Evolutionary conservation across 2,113 vertebrate species (phyloP), one percentile per base, ranked within the genome.

Genomic region (Onychostruthus taczanowskii): DNA sequence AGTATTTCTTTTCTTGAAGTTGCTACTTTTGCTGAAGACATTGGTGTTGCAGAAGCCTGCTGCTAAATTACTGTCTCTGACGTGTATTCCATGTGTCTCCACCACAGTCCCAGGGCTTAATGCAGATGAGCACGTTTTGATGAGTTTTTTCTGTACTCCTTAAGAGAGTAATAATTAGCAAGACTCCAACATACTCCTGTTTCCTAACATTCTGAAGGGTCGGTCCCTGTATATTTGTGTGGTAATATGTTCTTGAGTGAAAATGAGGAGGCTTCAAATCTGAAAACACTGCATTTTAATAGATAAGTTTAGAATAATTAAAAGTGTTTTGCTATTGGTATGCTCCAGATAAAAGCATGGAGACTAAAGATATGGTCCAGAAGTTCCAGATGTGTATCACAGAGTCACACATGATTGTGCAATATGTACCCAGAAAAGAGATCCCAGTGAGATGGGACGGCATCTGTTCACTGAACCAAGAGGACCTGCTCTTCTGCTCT

Each of bases 91-190:
- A 0, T 13, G 39, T 69, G 41, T 77, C 56, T 49, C 52, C 1
- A 9, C 39, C 43, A 8, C 0, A 2, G 6, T 64, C 58, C 27
- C 9, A 39, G 67, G 30, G 23, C 39, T 75, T 50, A 53, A 49
- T 1, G 1, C 18, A 1, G 0, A 53, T 49, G 22, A 27, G 26
- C 24, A 26, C 0, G 0, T 89, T 74, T 66, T 47, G 12, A n/a
- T 80, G 35, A 49, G 14, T 5, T 58, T 88, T 82, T 62, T 50
- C 58, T 46, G 16, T 47, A n/a, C 20, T 81, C 49, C 17, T 83
- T 55, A 74, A 73, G 28, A 46, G n/a, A 66, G n/a, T 10, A 33
- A 16, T 73, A 77, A 69, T 35, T 63, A 49, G 47, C 44, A 68
- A 70, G 33, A 11, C 26, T 78, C 21, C 14, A 72, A 10, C 19